These are phyloP conservation scores for Myiozetetes cayanensis DNA, from an alignment of 2,113 vertebrate genomes.

Conservation along the genomic window DNA sequence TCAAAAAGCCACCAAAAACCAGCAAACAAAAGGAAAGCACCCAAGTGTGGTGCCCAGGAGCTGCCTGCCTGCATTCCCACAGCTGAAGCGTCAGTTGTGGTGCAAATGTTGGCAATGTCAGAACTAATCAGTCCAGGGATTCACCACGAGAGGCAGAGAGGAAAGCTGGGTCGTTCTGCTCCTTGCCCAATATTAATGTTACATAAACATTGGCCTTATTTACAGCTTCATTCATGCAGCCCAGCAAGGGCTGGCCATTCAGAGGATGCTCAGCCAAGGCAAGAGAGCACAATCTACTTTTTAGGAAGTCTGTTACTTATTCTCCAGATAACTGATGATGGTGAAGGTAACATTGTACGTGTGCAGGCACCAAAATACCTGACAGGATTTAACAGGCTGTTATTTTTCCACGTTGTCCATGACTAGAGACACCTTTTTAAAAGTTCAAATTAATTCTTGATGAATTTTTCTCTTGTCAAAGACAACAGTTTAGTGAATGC, in stretches of 20 bases:
- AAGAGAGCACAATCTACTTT: background rate
- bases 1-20: background rate
- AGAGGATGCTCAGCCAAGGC: background rate
- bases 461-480: background rate
- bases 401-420: background rate
- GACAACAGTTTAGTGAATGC: background rate
- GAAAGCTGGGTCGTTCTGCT: background rate
- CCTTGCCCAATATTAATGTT: background rate
- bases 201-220: background rate
- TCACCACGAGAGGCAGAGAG: background rate
- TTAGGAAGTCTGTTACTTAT: background rate
- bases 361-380: background rate
- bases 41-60: background rate
- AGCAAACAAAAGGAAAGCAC: background rate
- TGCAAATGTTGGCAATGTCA: background rate
- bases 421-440: background rate
- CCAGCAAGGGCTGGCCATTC: background rate
- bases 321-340: background rate
- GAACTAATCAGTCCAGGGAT: background rate
- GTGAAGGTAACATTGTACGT: background rate
- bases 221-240: background rate
- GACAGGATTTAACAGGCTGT: background rate
- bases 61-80: background rate
- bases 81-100: background rate
- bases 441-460: background rate